Conservation (phyloP, 2,888 invertebrate genomes). For the Ashinkailepas kermadecensis region DNA sequence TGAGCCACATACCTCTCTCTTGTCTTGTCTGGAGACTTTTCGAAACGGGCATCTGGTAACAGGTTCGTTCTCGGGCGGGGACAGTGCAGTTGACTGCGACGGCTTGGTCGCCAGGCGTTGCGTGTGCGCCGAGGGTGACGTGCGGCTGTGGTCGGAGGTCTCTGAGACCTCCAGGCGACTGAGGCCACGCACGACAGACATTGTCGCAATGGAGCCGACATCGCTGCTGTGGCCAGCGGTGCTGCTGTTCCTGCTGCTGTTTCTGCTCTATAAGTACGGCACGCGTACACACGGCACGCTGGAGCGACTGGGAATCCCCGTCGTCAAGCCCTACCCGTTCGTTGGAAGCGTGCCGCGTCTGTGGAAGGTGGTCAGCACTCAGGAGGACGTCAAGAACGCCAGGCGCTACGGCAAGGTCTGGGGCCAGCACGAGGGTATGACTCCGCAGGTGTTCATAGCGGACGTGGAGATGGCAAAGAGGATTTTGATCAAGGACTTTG, state of each 20-base stretch:
- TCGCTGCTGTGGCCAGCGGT: not conserved
- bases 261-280: not conserved
- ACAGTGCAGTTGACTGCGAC: too few species aligned
- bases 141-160: too few species aligned
- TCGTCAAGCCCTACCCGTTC: not conserved
- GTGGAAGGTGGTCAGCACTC: too few species aligned
- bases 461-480: not conserved
- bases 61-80: too few species aligned
- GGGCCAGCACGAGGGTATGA: not conserved
- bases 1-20: too few species aligned
- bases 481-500: not conserved
- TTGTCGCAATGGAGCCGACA: not conserved
- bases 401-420: not conserved
- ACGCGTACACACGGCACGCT: not conserved
- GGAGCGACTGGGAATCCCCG: constrained; percentile 5
- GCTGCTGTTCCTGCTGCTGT: not conserved
- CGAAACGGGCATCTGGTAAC: too few species aligned
- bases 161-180: too few species aligned
- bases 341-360: not conserved
- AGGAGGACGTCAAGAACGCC: not conserved
- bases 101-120: too few species aligned
- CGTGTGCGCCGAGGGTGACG: too few species aligned
- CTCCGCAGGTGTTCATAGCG: not conserved
- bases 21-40: too few species aligned
- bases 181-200: not conserved